Percentiles rank a stretch among this genome's conserved stretches.
Conservation (phyloP, 1,140 invertebrate species). For the Drosophila obscura region DNA sequence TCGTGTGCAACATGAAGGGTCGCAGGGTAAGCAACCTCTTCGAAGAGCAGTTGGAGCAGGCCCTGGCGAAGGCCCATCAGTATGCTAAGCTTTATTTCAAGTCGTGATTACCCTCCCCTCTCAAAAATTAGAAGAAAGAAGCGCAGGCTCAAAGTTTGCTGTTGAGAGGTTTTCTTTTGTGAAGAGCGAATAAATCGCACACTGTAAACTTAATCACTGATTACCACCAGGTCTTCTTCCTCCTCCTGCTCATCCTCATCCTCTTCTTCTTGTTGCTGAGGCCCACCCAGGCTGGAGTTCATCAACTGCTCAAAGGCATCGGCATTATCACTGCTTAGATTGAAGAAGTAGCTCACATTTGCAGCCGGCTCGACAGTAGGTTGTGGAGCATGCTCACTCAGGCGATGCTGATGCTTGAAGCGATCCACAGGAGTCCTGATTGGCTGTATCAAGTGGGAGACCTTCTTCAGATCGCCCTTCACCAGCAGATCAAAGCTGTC, state of each 20-base stretch:
- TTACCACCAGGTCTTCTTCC: conserved; percentile 33
- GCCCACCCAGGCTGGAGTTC: conserved; percentile 52
- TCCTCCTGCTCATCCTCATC: conserved; percentile 4
- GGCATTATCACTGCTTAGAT: conserved; percentile 40
- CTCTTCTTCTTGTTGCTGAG: conserved; percentile 16
- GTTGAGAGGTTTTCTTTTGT: conserved; percentile 24
- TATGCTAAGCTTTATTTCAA: conserved; percentile 82
- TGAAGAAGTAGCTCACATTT: conserved; percentile 72
- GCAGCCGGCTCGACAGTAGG: conserved; percentile 14
- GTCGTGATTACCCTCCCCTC: conserved; percentile 13
- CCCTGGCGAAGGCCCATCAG: conserved; percentile 84
- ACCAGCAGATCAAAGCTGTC: conserved; percentile 76
- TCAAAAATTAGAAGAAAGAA: neutral
- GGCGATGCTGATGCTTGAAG: conserved; percentile 55
- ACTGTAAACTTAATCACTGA: conserved; percentile 48
- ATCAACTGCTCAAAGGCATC: conserved; percentile 75
- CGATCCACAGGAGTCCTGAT: conserved; percentile 54
- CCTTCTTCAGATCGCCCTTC: conserved; percentile 41
- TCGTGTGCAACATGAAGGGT: conserved; percentile 86
- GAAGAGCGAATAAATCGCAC: conserved; percentile 35
- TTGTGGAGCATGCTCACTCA: conserved; percentile 20
- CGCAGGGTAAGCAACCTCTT: conserved; percentile 85
- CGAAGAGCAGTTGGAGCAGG: conserved; percentile 84
- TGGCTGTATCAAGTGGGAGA: conserved; percentile 6
- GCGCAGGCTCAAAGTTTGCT: conserved; percentile 23